Percentiles rank a stretch among this genome's conserved stretches.
Conservation (phyloP, 2,113 vertebrate species). For the Agelaius tricolor region DNA sequence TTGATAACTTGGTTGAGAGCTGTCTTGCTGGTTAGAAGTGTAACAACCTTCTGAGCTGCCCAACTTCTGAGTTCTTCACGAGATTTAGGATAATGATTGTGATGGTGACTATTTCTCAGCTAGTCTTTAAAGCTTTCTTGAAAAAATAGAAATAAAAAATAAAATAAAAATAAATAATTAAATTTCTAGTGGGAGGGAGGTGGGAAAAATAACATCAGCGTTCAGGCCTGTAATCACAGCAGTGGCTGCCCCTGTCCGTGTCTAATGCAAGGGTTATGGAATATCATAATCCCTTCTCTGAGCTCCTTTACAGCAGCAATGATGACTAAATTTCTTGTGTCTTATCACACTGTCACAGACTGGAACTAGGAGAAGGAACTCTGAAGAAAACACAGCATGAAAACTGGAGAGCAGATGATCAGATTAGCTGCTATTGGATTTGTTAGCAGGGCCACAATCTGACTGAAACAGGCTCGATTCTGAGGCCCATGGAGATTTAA, state of each 20-base stretch:
- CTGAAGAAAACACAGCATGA: constrained; percentile 94
- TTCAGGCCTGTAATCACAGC: constrained; percentile 78
- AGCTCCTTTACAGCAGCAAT: constrained; percentile 87
- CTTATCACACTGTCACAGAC: constrained; percentile 98
- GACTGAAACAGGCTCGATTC: constrained; percentile 86
- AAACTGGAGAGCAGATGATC: constrained; percentile 92
- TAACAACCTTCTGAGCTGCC: neutral
- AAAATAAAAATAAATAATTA: neutral
- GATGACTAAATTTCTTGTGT: constrained; percentile 98
- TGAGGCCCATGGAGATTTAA: constrained; percentile 82
- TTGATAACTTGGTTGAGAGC: neutral
- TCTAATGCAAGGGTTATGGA: constrained; percentile 95
- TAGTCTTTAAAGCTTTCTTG: constrained; percentile 85
- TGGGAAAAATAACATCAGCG: constrained; percentile 61
- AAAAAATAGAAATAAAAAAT: neutral
- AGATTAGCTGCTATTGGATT: constrained; percentile 94
- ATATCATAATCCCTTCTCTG: constrained; percentile 94
- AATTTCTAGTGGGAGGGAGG: neutral
- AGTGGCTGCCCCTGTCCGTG: constrained; percentile 82
- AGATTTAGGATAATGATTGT: constrained; percentile 63
- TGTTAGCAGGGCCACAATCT: constrained; percentile 86
- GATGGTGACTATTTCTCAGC: constrained; percentile 39
- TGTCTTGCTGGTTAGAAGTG: neutral
- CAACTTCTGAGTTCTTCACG: neutral
- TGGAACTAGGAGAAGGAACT: constrained; percentile 91